phyloP scores from a whole-genome alignment of 35 echinoderm and acorn worm genomes.

The Lytechinus pictus region DNA sequence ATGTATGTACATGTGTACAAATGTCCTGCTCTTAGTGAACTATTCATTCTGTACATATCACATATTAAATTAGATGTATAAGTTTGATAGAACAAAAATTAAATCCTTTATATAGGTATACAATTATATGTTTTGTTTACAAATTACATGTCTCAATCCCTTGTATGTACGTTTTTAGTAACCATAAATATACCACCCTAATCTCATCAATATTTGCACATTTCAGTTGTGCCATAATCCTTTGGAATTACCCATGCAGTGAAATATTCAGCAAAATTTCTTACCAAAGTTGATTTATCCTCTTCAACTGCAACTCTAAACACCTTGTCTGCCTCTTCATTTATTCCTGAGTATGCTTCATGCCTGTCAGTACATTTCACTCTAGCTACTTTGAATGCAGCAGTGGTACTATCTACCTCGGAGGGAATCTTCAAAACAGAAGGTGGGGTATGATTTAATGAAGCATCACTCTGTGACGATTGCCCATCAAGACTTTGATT shows the following conservation, averaged over 20 bases:
- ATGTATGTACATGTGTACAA: neutral
- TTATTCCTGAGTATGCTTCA: neutral
- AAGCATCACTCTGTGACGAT: neutral
- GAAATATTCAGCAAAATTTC: neutral
- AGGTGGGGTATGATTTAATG: neutral
- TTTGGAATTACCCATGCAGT: too few relatives aligned
- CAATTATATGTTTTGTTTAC: too few relatives aligned
- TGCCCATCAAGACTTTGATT: neutral
- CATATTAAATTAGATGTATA: too few relatives aligned
- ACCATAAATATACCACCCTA: too few relatives aligned
- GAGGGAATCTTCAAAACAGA: neutral
- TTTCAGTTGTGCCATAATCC: too few relatives aligned
- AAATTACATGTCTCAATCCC: too few relatives aligned
- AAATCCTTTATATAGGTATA: too few relatives aligned
- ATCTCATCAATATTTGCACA: too few relatives aligned
- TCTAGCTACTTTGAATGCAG: neutral
- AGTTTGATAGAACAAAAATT: too few relatives aligned
- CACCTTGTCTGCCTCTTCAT: neutral
- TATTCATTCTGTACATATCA: neutral
- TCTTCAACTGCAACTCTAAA: slow-evolving; percentile 35
- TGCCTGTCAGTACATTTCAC: neutral
- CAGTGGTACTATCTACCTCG: neutral
- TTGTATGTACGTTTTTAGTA: too few relatives aligned
- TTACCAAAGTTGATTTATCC: slow-evolving; percentile 26
- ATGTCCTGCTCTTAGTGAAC: neutral